phyloP scores from a whole-genome alignment of 2,888 invertebrate genomes.

The Oxyteleia sp. region DNA sequence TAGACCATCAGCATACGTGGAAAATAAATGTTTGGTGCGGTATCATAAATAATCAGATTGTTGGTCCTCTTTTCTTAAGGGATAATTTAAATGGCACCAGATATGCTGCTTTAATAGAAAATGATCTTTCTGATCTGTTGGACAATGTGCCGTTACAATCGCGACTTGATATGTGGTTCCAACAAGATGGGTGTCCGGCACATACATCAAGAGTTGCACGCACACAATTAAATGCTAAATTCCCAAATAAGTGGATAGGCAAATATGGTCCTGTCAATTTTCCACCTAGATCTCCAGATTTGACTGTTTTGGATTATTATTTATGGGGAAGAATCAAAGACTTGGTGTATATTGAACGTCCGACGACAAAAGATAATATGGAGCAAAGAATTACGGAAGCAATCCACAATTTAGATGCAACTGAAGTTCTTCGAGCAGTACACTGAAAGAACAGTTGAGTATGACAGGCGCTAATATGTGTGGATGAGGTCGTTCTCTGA shows the following conservation, averaged over 20 bases:
- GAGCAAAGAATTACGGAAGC: conserved; percentile 63
- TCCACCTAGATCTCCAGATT: conserved; percentile 68
- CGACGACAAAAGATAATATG: conserved; percentile 63
- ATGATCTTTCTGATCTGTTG: no score
- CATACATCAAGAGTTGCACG: conserved; percentile 75
- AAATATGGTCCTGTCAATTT: conserved; percentile 70
- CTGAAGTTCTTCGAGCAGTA: no score
- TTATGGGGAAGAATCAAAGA: conserved; percentile 20
- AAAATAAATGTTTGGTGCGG: no score
- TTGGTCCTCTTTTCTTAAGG: conserved; percentile 54
- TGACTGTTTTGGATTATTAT: conserved; percentile 24
- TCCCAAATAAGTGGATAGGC: conserved; percentile 72
- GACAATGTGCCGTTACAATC: no score
- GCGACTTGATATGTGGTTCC: conserved; percentile 24
- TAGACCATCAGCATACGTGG: no score
- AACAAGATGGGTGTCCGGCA: conserved; percentile 40
- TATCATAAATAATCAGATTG: conserved; percentile 7
- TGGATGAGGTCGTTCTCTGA: no score
- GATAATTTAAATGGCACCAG: conserved; percentile 3
- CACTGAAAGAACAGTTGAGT: no score
- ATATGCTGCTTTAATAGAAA: no score
- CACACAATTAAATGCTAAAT: conserved; percentile 51
- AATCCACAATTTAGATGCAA: no score
- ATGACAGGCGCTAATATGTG: no score
- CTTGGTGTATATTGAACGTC: conserved; percentile 27